Base-by-base conservation (phyloP, 2,888 invertebrate genomes). In the Macaria liturata region DNA sequence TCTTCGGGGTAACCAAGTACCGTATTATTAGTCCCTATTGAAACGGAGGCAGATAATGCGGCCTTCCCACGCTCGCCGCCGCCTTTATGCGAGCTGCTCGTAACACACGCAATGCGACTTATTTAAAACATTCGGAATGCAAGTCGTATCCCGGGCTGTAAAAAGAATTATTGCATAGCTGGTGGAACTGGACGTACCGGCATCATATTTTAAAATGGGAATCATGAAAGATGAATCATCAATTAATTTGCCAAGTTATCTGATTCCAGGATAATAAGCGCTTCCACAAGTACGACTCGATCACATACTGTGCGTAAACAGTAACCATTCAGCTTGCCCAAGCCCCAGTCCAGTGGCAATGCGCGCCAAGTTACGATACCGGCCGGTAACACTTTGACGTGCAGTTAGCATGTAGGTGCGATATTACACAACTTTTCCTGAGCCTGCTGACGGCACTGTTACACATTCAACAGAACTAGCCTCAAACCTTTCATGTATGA, bases 401-500 rank as follows among this genome's bases (percentile, higher is more conserved):
- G 65, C 75, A 81, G 69, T 88, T 88, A 81, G 75, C 88, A 81
- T 78, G 68, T 75, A 73, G 78, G 87, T 88, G 88, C 68, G 79
- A 89, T 72, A 78, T 87, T 86, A 81, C 86, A 80, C 80, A 86
- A 87, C 81, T 74, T 72, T 76, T 74, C 66, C 70, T 70, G 62
- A 57, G 71, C 69, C 74, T 70, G 68, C 64, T 75, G 68, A 70
- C 68, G 70, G 66, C 65, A 66, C 45, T 61, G 58, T 68, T 65
- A 67, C 65, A 72, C 61, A 72, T 70, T 62, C 70, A 66, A 71
- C 65, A 46, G 56, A 65, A 67, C 48, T 55, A 47, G 34, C 7
- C 37, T 51, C 30, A 20, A 37, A 8, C 37, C 45, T 53, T 52
- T 59, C 39, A 55, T 46, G n/a, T 31, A 39, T 49, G 52, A 49